A percentile compares a stretch with the other conserved stretches of the same genome.
phyloP scores from a whole-genome alignment of 2,888 invertebrate species.

The Mactromeris polynyma region DNA sequence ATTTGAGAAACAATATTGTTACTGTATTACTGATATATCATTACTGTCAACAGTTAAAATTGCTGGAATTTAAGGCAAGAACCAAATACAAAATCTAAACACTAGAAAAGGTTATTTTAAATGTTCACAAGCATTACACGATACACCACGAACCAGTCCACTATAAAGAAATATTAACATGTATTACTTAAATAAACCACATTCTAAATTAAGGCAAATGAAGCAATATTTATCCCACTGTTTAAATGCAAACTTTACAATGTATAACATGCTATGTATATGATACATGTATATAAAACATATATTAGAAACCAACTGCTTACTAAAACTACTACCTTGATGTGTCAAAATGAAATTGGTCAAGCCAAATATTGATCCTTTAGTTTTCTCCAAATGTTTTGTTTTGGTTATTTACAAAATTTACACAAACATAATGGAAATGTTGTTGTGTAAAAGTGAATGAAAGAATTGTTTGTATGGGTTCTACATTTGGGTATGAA shows the following conservation, averaged over 20 bases:
- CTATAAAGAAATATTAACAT: background rate
- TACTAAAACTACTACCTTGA: background rate
- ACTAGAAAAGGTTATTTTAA: background rate
- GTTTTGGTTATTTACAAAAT: background rate
- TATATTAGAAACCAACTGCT: background rate
- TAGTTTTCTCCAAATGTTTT: background rate
- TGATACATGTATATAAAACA: background rate
- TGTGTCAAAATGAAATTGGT: constrained; percentile 4
- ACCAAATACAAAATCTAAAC: background rate
- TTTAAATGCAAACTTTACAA: background rate
- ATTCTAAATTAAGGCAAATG: background rate
- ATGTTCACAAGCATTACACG: background rate
- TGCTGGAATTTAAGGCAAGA: background rate
- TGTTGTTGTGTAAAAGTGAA: background rate
- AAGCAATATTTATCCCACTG: background rate
- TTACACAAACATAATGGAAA: background rate
- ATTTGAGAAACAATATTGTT: background rate
- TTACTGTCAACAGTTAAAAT: background rate
- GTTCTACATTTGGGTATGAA: background rate
- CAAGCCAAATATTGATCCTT: background rate
- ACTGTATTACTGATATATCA: too few relatives aligned
- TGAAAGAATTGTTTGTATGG: background rate
- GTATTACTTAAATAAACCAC: background rate
- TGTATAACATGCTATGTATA: background rate
- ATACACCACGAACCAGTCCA: background rate